These are phyloP conservation scores for Sakesphorus luctuosus DNA, from an alignment of 2,113 vertebrate genomes.

Conservation along the genomic window DNA sequence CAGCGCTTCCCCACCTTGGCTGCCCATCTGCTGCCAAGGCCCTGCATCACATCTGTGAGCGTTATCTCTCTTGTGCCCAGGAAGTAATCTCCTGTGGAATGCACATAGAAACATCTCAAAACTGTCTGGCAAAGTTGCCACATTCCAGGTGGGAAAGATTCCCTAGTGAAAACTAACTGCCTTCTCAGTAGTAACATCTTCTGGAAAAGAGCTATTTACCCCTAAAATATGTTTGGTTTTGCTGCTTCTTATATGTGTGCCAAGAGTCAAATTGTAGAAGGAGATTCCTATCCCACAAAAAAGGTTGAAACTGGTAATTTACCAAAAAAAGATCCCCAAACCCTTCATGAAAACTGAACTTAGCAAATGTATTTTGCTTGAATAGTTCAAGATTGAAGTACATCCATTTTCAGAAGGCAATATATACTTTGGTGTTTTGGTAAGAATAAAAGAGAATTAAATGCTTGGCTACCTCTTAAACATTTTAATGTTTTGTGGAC, in stretches of 20 bases:
- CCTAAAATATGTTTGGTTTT: not conserved
- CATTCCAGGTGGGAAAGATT: too few species aligned
- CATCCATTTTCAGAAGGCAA: not conserved
- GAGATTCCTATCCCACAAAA: not conserved
- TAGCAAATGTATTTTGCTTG: not conserved
- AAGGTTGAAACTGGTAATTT: not conserved
- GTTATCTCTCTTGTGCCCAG: too few species aligned
- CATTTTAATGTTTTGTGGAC: not conserved
- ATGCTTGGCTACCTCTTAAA: not conserved
- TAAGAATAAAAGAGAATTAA: not conserved
- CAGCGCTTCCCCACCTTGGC: too few species aligned
- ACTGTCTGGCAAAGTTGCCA: too few species aligned
- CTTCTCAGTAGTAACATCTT: too few species aligned
- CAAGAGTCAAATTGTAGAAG: not conserved
- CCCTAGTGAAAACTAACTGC: too few species aligned
- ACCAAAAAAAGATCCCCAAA: not conserved
- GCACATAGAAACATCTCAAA: too few species aligned
- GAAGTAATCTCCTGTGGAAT: too few species aligned
- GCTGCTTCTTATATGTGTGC: not conserved
- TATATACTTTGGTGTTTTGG: not conserved
- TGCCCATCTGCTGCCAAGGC: too few species aligned
- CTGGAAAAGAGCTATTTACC: too few species aligned
- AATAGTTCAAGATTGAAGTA: not conserved
- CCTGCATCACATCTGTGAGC: too few species aligned
- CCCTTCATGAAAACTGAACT: not conserved